Conservation (phyloP, 1,140 invertebrate genomes). For the Zaprionus vittiger region DNA sequence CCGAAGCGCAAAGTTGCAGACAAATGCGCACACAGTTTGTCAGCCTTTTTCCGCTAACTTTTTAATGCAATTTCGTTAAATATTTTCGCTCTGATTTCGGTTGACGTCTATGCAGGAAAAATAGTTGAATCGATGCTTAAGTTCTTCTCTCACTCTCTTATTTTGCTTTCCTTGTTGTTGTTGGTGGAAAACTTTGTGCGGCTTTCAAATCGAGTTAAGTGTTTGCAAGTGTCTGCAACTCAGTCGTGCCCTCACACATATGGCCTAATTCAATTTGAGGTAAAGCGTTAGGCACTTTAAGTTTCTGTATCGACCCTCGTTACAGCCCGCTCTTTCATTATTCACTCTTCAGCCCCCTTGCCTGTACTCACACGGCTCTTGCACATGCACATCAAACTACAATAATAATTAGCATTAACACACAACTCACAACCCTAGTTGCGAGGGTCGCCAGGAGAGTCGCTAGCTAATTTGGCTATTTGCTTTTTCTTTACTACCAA, state of each 20-base stretch:
- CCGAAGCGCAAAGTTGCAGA: slow-evolving; percentile 31
- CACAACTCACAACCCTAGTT: slow-evolving; percentile 15
- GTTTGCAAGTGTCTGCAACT: slow-evolving; percentile 64
- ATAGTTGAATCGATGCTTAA: slow-evolving; percentile 48
- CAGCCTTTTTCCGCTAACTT: slow-evolving; percentile 60
- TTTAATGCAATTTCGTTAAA: slow-evolving; percentile 74
- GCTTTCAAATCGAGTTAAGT: slow-evolving; percentile 73
- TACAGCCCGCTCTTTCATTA: background rate
- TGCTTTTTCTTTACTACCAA: slow-evolving; percentile 49
- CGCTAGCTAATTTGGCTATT: slow-evolving; percentile 19
- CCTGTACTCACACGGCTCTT: background rate
- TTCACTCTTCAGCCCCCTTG: background rate
- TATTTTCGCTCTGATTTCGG: slow-evolving; percentile 69
- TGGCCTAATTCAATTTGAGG: slow-evolving; percentile 68
- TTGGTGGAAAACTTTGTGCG: slow-evolving; percentile 57
- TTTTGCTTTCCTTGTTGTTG: background rate
- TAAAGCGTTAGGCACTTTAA: slow-evolving; percentile 61
- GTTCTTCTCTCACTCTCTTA: background rate
- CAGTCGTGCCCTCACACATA: slow-evolving; percentile 45
- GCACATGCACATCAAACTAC: slow-evolving; percentile 52
- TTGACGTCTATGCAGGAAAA: slow-evolving; percentile 37
- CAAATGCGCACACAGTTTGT: slow-evolving; percentile 54
- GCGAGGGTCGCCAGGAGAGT: slow-evolving; percentile 2
- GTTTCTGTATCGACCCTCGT: background rate
- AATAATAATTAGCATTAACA: slow-evolving; percentile 78